Conservation (phyloP, 2,797 vertebrate species). For the Danio choprae region DNA sequence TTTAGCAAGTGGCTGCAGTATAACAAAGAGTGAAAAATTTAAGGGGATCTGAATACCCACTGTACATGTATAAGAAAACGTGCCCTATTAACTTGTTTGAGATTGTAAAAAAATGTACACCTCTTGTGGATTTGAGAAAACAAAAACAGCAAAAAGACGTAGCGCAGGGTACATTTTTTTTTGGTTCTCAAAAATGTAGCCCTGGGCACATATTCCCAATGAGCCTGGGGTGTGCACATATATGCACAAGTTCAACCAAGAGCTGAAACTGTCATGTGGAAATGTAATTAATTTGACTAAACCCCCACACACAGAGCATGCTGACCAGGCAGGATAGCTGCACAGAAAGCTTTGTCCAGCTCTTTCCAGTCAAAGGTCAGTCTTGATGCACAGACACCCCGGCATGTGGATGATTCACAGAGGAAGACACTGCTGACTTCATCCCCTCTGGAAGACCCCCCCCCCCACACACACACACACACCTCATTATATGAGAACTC, state of each 20-base stretch:
- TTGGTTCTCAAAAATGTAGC: no score
- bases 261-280: background rate
- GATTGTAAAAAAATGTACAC: no score
- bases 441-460: background rate
- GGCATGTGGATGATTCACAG: constrained; percentile 17
- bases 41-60: no score
- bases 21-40: no score
- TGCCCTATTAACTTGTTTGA: no score
- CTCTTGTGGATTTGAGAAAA: no score
- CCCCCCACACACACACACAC: background rate
- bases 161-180: no score
- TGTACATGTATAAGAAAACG: no score
- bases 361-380: constrained; percentile 33
- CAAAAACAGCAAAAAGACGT: no score
- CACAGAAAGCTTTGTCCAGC: background rate
- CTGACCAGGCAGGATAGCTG: constrained; percentile 5
- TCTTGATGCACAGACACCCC: constrained; percentile 6
- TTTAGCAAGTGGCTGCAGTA: background rate
- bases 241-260: background rate
- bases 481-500: constrained; percentile 36
- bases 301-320: background rate
- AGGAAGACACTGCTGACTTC: constrained; percentile 12
- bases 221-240: no score
- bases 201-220: no score
- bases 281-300: constrained; percentile 1